Conservation (phyloP, 2,113 vertebrate genomes). For the Pyrgilauda ruficollis region DNA sequence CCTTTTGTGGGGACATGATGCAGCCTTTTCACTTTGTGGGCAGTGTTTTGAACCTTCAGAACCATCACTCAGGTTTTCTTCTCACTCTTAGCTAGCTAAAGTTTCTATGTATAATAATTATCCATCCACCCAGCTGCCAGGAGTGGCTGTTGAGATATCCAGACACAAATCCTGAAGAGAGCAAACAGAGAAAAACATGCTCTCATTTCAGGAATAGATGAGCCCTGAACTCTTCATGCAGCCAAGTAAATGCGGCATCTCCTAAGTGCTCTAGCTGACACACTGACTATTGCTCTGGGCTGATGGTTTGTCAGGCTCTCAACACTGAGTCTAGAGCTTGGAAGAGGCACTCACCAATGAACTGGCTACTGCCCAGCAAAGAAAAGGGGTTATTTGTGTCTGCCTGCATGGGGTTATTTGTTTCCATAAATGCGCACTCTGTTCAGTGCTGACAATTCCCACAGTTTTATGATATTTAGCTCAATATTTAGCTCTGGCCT, state of each 20-base stretch:
- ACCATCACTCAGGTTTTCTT: neutral
- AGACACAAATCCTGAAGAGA: neutral
- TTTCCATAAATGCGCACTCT: neutral
- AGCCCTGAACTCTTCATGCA: neutral
- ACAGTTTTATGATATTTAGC: neutral
- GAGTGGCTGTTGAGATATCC: neutral
- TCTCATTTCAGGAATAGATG: neutral
- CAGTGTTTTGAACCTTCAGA: neutral
- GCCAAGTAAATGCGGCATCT: neutral
- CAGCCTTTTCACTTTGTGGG: neutral
- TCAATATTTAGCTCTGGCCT: neutral
- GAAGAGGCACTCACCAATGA: neutral
- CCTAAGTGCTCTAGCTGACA: neutral
- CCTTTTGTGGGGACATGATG: neutral
- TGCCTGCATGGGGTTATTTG: conserved; percentile 2
- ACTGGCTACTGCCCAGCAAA: neutral
- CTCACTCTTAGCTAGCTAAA: neutral
- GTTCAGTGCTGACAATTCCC: conserved; percentile 15
- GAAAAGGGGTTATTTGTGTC: neutral
- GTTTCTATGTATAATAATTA: neutral
- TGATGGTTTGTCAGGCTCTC: neutral
- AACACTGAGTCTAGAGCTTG: neutral
- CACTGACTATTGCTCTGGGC: neutral
- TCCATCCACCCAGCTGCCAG: neutral
- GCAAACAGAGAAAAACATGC: neutral